Base-by-base conservation (phyloP, 2,113 vertebrate species). In the Oryzias javanicus region DNA sequence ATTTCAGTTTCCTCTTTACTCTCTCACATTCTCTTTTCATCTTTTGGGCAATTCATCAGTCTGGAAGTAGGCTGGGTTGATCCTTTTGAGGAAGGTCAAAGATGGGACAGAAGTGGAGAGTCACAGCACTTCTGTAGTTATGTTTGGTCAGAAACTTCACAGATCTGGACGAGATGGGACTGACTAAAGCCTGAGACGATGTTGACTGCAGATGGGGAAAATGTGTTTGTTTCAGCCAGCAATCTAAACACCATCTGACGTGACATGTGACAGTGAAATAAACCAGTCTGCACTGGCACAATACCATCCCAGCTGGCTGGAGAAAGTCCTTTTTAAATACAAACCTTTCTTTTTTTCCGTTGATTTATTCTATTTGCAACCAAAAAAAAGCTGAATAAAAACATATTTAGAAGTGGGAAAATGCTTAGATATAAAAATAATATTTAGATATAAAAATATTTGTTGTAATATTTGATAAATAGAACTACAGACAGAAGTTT, bases 1-100 rank as follows among this genome's bases (percentile, higher is more conserved):
- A 81, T 88, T 88, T 85, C 52, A 62, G 14, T 35, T 65, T 64
- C 51, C 4, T n/a, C 72, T 67, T 78, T 19, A 51, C 42, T 40
- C 14, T 66, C 56, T 74, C 67, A 59, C 60, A 60, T 42, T 57
- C 42, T 69, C 56, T 64, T 82, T 67, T 62, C 58, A 74, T 72
- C 55, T 67, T 60, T 48, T 14, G 22, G 54, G 58, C 62, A 57
- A 75, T 40, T n/a, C 22, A 56, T 69, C 68, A 60, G 52, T 73
- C 61, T 50, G 44, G 19, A 54, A 55, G 5, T 2, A 40, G 69
- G 48, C 69, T n/a, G 40, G 13, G 42, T 41, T 13, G 17, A 16
- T 35, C 1, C 4, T 20, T 22, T 44, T 5, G 44, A n/a, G 41
- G 41, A n/a, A 29, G 24, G 18, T 49, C 8, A 35, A 12, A 35